phyloP scores from a whole-genome alignment of 2,888 invertebrate species.

The Tethea ocularis region DNA sequence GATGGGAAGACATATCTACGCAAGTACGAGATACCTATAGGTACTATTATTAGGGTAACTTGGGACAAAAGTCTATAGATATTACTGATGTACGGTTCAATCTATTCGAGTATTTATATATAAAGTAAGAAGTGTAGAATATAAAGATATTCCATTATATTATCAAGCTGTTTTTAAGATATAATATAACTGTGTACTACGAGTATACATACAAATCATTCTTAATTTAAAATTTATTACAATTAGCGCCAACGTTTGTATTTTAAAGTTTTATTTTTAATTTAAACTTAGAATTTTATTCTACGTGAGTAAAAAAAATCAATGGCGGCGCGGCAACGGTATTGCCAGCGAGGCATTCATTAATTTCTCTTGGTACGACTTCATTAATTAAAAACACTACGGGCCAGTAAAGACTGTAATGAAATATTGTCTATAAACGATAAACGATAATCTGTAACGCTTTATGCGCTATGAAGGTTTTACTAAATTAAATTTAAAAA shows the following conservation, averaged over 20 bases:
- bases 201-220: no score
- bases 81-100: no score
- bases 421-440: constrained; percentile 50
- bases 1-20: no score
- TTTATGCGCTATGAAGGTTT: constrained; percentile 14
- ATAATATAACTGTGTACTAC: no score
- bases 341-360: constrained; percentile 40
- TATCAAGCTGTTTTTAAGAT: no score
- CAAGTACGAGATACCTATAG: no score
- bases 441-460: constrained; percentile 21
- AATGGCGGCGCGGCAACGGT: not conserved
- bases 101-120: no score
- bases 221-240: no score
- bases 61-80: no score
- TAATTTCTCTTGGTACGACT: constrained; percentile 52
- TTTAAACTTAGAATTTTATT: not conserved
- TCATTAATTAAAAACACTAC: constrained; percentile 72
- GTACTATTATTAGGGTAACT: no score
- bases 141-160: no score
- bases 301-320: not conserved
- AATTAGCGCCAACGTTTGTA: not conserved
- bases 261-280: not conserved
- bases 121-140: no score
- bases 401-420: constrained; percentile 58
- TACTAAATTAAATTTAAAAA: not conserved